These are phyloP conservation scores for Peromyscus eremicus DNA, from an alignment of 2,797 vertebrate species.

Conservation along the genomic window DNA sequence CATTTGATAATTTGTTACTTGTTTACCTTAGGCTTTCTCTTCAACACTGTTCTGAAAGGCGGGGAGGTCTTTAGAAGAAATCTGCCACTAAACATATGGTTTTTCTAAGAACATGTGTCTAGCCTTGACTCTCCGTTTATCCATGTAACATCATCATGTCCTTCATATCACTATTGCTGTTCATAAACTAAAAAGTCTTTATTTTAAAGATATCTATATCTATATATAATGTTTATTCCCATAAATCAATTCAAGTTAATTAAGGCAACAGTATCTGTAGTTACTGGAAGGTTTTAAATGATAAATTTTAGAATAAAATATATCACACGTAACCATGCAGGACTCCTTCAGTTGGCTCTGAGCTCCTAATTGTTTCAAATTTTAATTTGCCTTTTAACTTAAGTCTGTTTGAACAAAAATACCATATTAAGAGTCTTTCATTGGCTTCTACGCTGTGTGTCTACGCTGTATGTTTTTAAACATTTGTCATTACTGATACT, in stretches of 20 bases:
- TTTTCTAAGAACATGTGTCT: neutral
- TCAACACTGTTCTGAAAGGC: neutral
- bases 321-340: neutral
- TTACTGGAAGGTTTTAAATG: neutral
- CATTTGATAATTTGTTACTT: neutral
- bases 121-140: neutral
- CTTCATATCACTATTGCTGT: neutral
- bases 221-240: neutral
- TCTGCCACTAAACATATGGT: neutral
- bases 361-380: neutral
- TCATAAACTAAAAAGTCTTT: neutral
- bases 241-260: neutral
- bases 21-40: neutral
- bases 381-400: neutral
- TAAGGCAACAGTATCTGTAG: neutral
- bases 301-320: neutral
- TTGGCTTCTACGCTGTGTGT: neutral
- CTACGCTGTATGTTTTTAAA: neutral
- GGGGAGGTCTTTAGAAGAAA: neutral
- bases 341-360: neutral
- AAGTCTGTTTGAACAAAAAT: neutral
- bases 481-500: neutral
- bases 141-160: neutral
- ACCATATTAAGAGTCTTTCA: neutral
- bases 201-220: neutral